Evolutionary conservation across 2,113 vertebrate genomes (phyloP).

Genomic region (Pelecanoides urinatrix): DNA sequence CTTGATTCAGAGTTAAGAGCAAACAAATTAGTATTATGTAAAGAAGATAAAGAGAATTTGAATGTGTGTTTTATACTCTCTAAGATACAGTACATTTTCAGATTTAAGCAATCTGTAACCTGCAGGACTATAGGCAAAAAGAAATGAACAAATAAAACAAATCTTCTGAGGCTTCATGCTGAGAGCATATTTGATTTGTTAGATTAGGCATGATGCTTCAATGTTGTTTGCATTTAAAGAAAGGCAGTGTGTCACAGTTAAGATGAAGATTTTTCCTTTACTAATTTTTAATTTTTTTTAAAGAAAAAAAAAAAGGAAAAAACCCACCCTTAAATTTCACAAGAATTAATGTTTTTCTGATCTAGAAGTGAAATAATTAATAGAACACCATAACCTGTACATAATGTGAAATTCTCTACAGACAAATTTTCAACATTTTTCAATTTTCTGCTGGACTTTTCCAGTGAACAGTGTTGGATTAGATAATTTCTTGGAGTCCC

Average conservation of each 20-base stretch:
- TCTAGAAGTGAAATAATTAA: background rate
- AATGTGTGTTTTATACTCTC: constrained; percentile 1
- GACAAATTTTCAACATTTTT: background rate
- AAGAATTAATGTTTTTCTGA: background rate
- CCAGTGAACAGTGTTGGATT: background rate
- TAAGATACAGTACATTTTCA: background rate
- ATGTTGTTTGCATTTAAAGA: background rate
- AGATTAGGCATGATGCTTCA: background rate
- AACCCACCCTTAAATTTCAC: background rate
- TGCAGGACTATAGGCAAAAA: background rate
- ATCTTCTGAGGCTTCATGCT: background rate
- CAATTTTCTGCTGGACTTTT: background rate
- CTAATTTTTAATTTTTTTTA: background rate
- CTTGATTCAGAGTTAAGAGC: background rate
- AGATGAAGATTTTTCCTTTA: background rate
- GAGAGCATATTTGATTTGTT: background rate
- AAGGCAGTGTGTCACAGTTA: background rate
- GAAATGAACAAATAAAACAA: constrained; percentile 14
- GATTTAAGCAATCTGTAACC: background rate
- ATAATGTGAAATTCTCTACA: background rate
- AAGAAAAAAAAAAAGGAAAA: no score
- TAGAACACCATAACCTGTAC: background rate
- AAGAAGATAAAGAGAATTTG: constrained; percentile 9
- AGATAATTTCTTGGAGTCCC: background rate
- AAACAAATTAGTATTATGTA: constrained; percentile 31